Base-by-base conservation (phyloP, 2,797 vertebrate genomes). In the Molossus molossus region DNA sequence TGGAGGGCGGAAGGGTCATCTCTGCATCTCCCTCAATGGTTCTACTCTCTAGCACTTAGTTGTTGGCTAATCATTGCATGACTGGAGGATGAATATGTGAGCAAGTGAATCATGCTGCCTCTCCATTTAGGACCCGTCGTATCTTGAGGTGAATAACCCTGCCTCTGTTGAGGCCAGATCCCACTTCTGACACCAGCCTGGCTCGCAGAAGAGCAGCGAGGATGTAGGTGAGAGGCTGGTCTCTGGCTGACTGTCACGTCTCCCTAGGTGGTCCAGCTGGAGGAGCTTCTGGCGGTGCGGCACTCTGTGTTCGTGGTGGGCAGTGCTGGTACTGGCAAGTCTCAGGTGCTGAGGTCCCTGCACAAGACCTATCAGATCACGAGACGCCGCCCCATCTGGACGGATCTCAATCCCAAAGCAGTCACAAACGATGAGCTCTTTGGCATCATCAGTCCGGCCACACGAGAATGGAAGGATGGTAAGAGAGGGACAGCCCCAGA, bases 401-500 rank as follows among this genome's bases (percentile, higher is more conserved):
- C 99, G 3, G 99, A 99, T 98, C 99, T 99, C 29, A 99, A 99
- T 97, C 99, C 99, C 37, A 99, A 99, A 98, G 99, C 99, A 0
- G 99, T 99, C 97, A 99, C 99, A 95, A 99, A 99, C 0, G 99
- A 99, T 3, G 99, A 99, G 97, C 99, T 99, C 9, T 99, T 99
- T 0, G 99, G 99, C 87, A 99, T 99, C 98, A 99, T 99, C 96
- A 99, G 99, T 97, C 99, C 99, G 0, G 97, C 99, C 50, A 99
- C 99, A 0, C 98, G 99, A 82, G 99, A 99, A 97, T 99, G 99
- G 99, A 99, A 98, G 80, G 99, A 99, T n/a, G 99, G 99, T 99
- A 97, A 98, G 87, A 91, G 14, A 2, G 0, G 64, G 17, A 27
- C 5, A 1, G 11, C 8, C 33, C 33, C 60, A 27, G 12, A 25